Evolutionary conservation across 2,797 vertebrate genomes (phyloP).

Genomic region (Linurgus olivaceus): DNA sequence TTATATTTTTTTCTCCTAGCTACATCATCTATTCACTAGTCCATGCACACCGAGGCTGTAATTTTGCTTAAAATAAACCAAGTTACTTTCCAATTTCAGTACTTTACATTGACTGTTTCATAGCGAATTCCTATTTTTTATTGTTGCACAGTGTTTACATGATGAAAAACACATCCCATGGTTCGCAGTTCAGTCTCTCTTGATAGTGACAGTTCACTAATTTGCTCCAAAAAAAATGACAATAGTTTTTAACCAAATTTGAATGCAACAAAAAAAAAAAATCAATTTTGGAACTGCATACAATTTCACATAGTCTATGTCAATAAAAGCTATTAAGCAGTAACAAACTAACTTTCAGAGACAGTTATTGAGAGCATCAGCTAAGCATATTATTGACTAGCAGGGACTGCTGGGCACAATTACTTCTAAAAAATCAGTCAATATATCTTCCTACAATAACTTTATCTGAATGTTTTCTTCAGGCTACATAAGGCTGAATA

Average conservation of each 20-base stretch:
- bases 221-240: not conserved
- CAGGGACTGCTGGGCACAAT: not conserved
- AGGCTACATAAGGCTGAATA: not conserved
- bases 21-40: not conserved
- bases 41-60: not conserved
- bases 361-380: not conserved
- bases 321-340: constrained; percentile 17
- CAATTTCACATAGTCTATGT: not conserved
- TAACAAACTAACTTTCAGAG: not conserved
- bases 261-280: not conserved
- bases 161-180: not conserved
- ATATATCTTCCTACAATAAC: not conserved
- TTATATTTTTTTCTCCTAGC: not conserved
- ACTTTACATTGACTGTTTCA: not conserved
- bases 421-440: not conserved
- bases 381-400: not conserved
- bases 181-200: not conserved
- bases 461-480: not conserved
- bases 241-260: not conserved
- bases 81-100: not conserved
- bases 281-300: not conserved
- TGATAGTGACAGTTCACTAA: not conserved
- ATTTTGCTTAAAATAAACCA: not conserved
- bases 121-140: not conserved
- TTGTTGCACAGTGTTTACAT: not conserved